A percentile compares a stretch with the other conserved stretches of the same genome.
phyloP scores from a whole-genome alignment of 1,140 invertebrate genomes.

The Cydia pomonella region DNA sequence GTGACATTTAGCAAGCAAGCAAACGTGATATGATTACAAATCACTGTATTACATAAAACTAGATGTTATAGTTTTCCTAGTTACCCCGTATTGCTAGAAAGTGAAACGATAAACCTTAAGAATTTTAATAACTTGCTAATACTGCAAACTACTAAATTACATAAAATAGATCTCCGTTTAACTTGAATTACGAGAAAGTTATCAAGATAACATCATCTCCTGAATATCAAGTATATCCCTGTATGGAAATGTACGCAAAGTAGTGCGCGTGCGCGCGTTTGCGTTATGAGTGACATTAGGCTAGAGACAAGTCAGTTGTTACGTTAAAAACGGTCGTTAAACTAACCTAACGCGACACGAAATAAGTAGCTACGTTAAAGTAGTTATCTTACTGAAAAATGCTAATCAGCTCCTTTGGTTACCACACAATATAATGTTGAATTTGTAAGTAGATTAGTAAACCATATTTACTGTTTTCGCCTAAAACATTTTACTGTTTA shows the following conservation, averaged over 20 bases:
- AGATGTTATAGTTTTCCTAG: not conserved
- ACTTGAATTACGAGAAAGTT: slow-evolving; percentile 26
- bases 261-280: not conserved
- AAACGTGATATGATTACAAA: not conserved
- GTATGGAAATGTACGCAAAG: not conserved
- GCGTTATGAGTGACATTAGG: not conserved
- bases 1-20: not conserved
- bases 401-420: too few species aligned
- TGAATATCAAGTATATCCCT: slow-evolving; percentile 5
- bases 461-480: too few species aligned
- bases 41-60: not conserved
- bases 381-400: too few species aligned
- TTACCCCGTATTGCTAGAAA: not conserved
- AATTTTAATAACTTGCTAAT: not conserved
- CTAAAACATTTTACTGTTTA: too few species aligned
- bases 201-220: slow-evolving; percentile 27
- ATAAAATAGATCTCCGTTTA: not conserved
- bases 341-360: not conserved
- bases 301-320: not conserved
- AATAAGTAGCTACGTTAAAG: too few species aligned
- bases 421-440: too few species aligned
- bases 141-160: slow-evolving; percentile 23
- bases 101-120: not conserved
- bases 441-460: too few species aligned
- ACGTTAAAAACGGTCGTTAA: not conserved